Evolutionary conservation across 2,888 invertebrate species (phyloP).

Genomic region (Drosophila imparisetae): DNA sequence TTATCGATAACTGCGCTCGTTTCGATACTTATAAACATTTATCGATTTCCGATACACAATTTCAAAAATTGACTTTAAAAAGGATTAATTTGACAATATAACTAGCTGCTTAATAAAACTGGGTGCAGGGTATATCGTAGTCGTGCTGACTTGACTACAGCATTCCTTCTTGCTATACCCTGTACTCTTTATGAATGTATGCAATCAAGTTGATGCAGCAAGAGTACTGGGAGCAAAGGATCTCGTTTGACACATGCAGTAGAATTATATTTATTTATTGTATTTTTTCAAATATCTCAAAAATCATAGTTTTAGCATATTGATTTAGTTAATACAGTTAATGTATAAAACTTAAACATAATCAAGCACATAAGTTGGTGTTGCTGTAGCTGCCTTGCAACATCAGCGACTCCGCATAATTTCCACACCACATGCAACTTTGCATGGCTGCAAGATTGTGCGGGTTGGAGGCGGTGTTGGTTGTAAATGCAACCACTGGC

Average conservation of each 20-base stretch:
- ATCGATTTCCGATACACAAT: neutral
- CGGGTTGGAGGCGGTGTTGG: neutral
- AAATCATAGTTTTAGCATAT: neutral
- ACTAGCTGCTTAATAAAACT: too few species aligned
- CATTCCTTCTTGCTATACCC: neutral
- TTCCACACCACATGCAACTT: slow-evolving; percentile 26
- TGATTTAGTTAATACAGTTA: neutral
- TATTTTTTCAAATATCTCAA: neutral
- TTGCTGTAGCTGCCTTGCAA: slow-evolving; percentile 2
- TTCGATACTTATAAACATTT: neutral
- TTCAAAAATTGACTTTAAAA: neutral
- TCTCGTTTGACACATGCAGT: neutral
- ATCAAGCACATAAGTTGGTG: neutral
- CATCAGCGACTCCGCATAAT: slow-evolving; percentile 56
- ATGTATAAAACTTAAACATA: neutral
- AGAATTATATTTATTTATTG: neutral
- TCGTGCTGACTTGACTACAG: neutral
- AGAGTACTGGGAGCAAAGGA: neutral
- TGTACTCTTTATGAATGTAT: neutral
- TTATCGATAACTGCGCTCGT: neutral
- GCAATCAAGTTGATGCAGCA: neutral
- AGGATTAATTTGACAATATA: neutral
- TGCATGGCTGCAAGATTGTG: neutral
- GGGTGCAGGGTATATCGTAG: neutral
- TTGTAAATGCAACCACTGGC: neutral